Evolutionary conservation across 2,113 vertebrate species (phyloP).

Genomic region (Pteronura brasiliensis): DNA sequence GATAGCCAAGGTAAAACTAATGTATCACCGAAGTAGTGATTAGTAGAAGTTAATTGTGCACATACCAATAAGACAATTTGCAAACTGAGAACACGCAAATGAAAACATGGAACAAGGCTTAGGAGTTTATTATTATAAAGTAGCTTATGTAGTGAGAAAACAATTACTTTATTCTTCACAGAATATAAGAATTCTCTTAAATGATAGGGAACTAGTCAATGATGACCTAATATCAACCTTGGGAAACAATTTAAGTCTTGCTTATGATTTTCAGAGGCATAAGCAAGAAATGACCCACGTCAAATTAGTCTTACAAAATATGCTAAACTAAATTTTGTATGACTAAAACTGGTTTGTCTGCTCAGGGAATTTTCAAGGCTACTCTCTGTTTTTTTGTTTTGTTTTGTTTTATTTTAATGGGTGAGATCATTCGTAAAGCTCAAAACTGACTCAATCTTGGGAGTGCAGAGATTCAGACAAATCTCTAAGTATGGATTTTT

Average conservation of each 20-base stretch:
- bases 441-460: not conserved
- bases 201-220: not conserved
- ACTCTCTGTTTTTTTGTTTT: not conserved
- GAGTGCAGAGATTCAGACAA: not conserved
- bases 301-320: not conserved
- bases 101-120: not conserved
- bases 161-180: not conserved
- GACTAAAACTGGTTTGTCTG: not conserved
- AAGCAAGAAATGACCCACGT: not conserved
- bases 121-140: not conserved
- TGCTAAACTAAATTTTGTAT: not conserved
- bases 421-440: not conserved
- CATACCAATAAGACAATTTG: not conserved
- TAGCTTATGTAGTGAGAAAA: not conserved
- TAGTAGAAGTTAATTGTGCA: not conserved
- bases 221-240: not conserved
- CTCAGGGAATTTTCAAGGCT: not conserved
- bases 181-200: not conserved
- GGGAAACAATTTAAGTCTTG: not conserved
- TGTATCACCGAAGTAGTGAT: not conserved
- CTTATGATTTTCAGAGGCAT: not conserved
- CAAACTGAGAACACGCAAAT: not conserved
- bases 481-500: not conserved
- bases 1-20: not conserved
- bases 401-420: not conserved